Evolutionary conservation across 2,888 invertebrate genomes (phyloP).

Genomic region (Drosophila antonietae): DNA sequence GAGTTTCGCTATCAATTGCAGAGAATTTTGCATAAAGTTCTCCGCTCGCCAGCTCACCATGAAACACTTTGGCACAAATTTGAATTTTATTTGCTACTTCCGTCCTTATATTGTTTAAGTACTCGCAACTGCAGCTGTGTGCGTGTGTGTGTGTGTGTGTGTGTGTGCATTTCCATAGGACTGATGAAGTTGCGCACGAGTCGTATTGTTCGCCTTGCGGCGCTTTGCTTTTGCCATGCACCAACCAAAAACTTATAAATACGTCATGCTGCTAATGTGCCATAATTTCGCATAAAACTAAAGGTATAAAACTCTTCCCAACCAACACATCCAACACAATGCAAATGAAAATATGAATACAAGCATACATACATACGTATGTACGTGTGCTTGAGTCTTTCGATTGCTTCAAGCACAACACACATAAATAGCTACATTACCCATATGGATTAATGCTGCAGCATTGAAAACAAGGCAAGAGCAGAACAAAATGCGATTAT

Average conservation of each 20-base stretch:
- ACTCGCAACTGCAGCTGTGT: conserved; percentile 19
- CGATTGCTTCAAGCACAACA: conserved; percentile 20
- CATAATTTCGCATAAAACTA: conserved; percentile 61
- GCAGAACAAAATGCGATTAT: conserved; percentile 9
- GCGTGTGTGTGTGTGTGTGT: not conserved
- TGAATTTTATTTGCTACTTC: conserved; percentile 81
- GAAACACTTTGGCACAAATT: conserved; percentile 80
- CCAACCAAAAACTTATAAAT: conserved; percentile 71
- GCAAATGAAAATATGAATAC: too few species aligned
- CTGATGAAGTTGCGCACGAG: conserved; percentile 52
- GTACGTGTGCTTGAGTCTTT: conserved; percentile 13
- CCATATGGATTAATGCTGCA: conserved; percentile 35
- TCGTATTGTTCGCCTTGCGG: conserved; percentile 59
- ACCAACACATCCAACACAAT: not conserved
- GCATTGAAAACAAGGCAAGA: conserved; percentile 1
- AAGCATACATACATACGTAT: not conserved
- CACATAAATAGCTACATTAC: conserved; percentile 40
- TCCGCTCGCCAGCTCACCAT: conserved; percentile 33
- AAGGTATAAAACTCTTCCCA: conserved; percentile 36
- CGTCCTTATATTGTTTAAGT: conserved; percentile 73
- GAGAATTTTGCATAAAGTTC: conserved; percentile 44
- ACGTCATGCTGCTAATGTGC: conserved; percentile 67
- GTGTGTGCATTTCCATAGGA: conserved; percentile 7
- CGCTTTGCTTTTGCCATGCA: conserved; percentile 46
- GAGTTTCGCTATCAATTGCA: conserved; percentile 69